phyloP scores from a whole-genome alignment of 2,797 vertebrate species.

The Harpagifer antarcticus region DNA sequence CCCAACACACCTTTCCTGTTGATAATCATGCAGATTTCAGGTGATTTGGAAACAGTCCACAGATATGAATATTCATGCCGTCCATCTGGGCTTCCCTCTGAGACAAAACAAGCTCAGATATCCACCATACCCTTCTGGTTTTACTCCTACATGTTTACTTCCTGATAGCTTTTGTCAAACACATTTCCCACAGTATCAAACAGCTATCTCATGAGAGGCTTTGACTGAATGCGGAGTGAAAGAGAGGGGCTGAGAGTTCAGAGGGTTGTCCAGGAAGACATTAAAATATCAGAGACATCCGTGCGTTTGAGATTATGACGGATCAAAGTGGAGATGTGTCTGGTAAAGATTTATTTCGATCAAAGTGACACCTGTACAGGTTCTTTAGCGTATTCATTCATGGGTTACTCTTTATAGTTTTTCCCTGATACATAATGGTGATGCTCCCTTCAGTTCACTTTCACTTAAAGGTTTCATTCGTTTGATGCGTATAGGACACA shows the following conservation, averaged over 20 bases:
- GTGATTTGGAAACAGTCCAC: background rate
- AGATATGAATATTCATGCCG: slow-evolving; percentile 45
- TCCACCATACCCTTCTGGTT: slow-evolving; percentile 4
- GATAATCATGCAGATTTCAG: slow-evolving; percentile 18
- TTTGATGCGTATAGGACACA: background rate
- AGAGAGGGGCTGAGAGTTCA: slow-evolving; percentile 52
- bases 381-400: slow-evolving; percentile 28
- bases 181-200: slow-evolving; percentile 56
- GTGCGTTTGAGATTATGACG: slow-evolving; percentile 15
- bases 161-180: slow-evolving; percentile 43
- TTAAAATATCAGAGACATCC: slow-evolving; percentile 75
- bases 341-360: slow-evolving; percentile 30
- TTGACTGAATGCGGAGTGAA: slow-evolving; percentile 28
- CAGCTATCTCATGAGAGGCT: slow-evolving; percentile 39
- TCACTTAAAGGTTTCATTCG: background rate
- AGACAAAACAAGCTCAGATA: slow-evolving; percentile 11
- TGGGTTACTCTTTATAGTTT: slow-evolving; percentile 10
- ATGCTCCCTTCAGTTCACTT: background rate
- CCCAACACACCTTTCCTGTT: slow-evolving; percentile 5
- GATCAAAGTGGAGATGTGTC: slow-evolving; percentile 33
- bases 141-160: slow-evolving; percentile 18
- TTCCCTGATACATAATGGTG: background rate
- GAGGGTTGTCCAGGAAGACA: slow-evolving; percentile 56
- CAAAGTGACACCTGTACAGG: slow-evolving; percentile 42
- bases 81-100: slow-evolving; percentile 41